These are phyloP conservation scores for Hemiscyllium ocellatum DNA, from an alignment of 2,113 vertebrate species.

Conservation along the genomic window DNA sequence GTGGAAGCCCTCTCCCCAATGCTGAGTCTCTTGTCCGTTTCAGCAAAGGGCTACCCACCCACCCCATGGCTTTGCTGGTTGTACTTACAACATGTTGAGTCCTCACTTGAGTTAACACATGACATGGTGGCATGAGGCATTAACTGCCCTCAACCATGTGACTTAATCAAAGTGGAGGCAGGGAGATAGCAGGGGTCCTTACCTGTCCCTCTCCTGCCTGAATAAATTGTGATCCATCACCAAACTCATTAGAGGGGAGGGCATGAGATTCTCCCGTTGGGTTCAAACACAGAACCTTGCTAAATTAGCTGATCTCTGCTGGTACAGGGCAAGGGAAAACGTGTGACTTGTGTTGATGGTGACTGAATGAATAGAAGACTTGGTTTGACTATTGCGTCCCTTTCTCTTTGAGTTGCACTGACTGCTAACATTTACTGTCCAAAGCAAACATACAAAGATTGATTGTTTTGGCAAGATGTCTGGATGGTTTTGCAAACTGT, in stretches of 20 bases:
- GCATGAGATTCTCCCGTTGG: neutral
- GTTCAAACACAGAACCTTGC: neutral
- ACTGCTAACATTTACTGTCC: neutral
- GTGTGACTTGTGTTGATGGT: neutral
- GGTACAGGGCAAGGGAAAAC: neutral
- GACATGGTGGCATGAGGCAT: neutral
- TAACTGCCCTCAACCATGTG: neutral
- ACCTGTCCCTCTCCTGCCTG: neutral
- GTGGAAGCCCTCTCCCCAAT: too few relatives aligned
- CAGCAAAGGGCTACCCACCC: neutral
- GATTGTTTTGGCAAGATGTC: neutral
- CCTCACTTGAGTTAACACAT: neutral
- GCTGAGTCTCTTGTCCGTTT: neutral
- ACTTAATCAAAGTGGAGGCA: neutral
- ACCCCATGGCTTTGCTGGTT: neutral
- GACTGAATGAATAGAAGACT: neutral
- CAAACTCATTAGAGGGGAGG: neutral
- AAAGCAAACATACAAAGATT: neutral
- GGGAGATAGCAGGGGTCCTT: neutral
- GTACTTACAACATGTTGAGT: neutral
- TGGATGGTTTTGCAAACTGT: neutral
- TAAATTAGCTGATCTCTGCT: neutral
- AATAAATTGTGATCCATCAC: neutral
- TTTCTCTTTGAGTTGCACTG: neutral
- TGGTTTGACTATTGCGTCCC: neutral